These are phyloP conservation scores for Eudasyphora cyanicolor DNA, from an alignment of 2,888 invertebrate genomes.

Conservation along the genomic window DNA sequence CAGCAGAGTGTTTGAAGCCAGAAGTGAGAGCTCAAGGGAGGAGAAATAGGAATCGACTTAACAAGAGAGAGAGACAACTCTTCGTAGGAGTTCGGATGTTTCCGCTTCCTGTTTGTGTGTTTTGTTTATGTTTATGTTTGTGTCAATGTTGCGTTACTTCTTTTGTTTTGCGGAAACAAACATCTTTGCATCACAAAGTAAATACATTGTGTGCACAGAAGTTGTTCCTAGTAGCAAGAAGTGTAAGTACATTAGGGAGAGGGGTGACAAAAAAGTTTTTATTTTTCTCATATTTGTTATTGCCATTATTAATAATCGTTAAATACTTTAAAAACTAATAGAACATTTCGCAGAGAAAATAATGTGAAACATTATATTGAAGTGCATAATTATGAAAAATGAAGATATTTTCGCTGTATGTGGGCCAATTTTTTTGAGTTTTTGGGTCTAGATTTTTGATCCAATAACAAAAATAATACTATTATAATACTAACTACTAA, in stretches of 20 bases:
- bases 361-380: no score
- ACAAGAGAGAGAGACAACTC: neutral
- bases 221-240: neutral
- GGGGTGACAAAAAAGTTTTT: neutral
- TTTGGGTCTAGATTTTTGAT: no score
- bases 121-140: no score
- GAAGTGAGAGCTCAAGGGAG: neutral
- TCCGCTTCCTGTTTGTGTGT: slow-evolving; percentile 53
- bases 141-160: neutral
- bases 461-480: no score
- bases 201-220: neutral
- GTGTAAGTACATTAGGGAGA: neutral
- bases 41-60: neutral
- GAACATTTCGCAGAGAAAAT: no score
- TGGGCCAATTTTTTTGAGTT: no score
- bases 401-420: no score
- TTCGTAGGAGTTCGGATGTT: slow-evolving; percentile 25
- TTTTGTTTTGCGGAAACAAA: neutral
- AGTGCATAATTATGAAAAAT: no score
- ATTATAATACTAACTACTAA: no score
- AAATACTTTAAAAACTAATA: no score
- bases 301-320: slow-evolving; percentile 9
- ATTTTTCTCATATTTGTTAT: neutral
- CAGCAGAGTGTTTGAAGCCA: neutral
- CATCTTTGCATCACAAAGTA: neutral